phyloP scores from a whole-genome alignment of 1,140 invertebrate species.

The Drosophila lowei region DNA sequence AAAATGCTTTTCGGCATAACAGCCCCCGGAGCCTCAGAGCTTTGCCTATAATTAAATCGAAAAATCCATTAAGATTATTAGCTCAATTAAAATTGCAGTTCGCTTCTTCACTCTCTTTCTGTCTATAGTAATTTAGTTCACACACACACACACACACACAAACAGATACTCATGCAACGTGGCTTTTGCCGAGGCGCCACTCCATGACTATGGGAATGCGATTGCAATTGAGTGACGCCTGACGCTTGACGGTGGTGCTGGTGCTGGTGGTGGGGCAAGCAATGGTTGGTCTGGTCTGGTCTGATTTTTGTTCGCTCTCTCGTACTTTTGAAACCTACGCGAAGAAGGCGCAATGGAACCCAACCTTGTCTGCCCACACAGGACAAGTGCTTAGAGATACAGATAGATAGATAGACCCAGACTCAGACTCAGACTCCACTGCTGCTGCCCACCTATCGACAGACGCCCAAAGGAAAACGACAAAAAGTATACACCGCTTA shows the following conservation, averaged over 20 bases:
- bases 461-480: slow-evolving; percentile 49
- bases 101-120: slow-evolving; percentile 41
- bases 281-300: slow-evolving; percentile 54
- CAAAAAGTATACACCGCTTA: slow-evolving; percentile 1
- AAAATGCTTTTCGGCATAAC: slow-evolving; percentile 9
- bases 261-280: slow-evolving; percentile 11
- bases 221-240: slow-evolving; percentile 22
- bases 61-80: slow-evolving; percentile 76
- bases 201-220: slow-evolving; percentile 32
- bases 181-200: slow-evolving; percentile 51
- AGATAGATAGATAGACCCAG: slow-evolving; percentile 32
- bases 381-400: slow-evolving; percentile 63
- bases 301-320: slow-evolving; percentile 48
- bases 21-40: slow-evolving; percentile 19
- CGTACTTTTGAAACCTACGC: slow-evolving; percentile 49
- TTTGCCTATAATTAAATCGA: slow-evolving; percentile 59
- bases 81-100: slow-evolving; percentile 66
- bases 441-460: slow-evolving; percentile 46
- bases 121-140: slow-evolving; percentile 63
- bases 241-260: no score
- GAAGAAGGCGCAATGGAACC: neutral
- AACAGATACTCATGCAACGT: neutral
- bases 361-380: slow-evolving; percentile 60
- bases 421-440: slow-evolving; percentile 4
- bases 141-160: slow-evolving; percentile 20